These are phyloP conservation scores for Mesorhabditis sp. DNA, from an alignment of 2,888 invertebrate genomes.

Conservation along the genomic window DNA sequence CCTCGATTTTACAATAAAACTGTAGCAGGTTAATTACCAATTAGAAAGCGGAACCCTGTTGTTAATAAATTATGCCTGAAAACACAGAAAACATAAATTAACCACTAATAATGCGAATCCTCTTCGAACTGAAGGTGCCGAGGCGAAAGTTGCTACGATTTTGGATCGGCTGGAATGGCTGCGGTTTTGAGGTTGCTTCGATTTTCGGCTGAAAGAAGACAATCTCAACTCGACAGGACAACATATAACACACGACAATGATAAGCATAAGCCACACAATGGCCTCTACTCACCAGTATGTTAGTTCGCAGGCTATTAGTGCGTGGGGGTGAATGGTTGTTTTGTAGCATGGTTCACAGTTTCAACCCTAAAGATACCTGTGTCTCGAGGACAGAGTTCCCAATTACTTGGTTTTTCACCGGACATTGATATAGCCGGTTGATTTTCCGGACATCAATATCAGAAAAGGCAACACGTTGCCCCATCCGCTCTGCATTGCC, in stretches of 20 bases:
- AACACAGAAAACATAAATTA: neutral
- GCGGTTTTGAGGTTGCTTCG: neutral
- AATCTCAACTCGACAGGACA: neutral
- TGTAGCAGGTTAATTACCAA: too few relatives aligned
- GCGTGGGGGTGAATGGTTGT: slow-evolving; percentile 11
- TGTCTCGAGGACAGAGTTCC: slow-evolving; percentile 13
- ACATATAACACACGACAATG: neutral
- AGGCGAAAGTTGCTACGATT: neutral
- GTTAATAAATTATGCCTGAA: too few relatives aligned
- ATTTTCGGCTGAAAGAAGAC: neutral
- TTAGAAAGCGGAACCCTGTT: too few relatives aligned
- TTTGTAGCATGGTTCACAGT: slow-evolving; percentile 18
- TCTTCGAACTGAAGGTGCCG: slow-evolving; percentile 3
- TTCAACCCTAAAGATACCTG: neutral
- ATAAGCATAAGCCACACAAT: neutral
- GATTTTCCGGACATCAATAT: slow-evolving; percentile 59
- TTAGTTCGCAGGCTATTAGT: neutral
- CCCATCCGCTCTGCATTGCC: slow-evolving; percentile 58
- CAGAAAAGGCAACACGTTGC: slow-evolving; percentile 59
- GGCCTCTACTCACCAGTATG: neutral
- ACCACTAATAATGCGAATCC: slow-evolving; percentile 6
- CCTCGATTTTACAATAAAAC: too few relatives aligned
- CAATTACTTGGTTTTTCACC: slow-evolving; percentile 12
- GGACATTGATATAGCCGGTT: slow-evolving; percentile 60
- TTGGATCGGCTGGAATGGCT: too few relatives aligned